Evolutionary conservation across 1,140 invertebrate genomes (phyloP), one percentile per base, ranked within the genome.

Genomic region (Microplitis demolitor): DNA sequence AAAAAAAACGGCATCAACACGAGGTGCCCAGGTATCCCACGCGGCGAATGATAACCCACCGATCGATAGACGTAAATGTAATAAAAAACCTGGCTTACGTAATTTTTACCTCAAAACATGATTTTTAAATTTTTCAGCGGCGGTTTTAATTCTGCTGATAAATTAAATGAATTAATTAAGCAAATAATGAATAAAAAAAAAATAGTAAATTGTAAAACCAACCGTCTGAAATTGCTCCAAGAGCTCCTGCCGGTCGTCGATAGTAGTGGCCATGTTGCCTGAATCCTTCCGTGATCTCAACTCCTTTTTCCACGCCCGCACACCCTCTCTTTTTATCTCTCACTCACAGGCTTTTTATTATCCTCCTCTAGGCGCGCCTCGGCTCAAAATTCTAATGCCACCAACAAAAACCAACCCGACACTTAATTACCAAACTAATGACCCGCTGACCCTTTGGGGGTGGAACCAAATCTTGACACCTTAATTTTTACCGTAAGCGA

Each of bases 221-320:
- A 87, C 85, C 74, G 80, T 76, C 75, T 78, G 81, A 72, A 87
- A 87, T 70, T 86, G 83, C 72, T 87, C 83, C 73, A 86, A 74
- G 70, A 87, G 76, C 74, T 87, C 85, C 78, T 86, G 84, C 80
- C 83, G 84, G 79, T 86, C 84, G 82, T 87, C 85, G 73, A 85
- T 84, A 72, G 83, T 72, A 76, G 85, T 86, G 80, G 85, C 84
- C 85, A 87, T 87, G 81, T 84, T 85, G 82, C 16, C 72, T 73
- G 76, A 80, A 83, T 81, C 78, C 78, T 81, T 79, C 66, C 75
- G 78, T 74, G 60, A 61, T 74, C 69, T 45, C 39, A 9, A 45
- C 39, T 74, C 56, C 64, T 34, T 64, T 76, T 73, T 72, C 72
- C 58, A 70, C 45, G 24, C 75, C 64, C 34, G 45, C 66, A 33